Percentiles rank a stretch among this genome's conserved stretches.
phyloP scores from a whole-genome alignment of 2,888 invertebrate genomes.

The Theristus sp. region DNA sequence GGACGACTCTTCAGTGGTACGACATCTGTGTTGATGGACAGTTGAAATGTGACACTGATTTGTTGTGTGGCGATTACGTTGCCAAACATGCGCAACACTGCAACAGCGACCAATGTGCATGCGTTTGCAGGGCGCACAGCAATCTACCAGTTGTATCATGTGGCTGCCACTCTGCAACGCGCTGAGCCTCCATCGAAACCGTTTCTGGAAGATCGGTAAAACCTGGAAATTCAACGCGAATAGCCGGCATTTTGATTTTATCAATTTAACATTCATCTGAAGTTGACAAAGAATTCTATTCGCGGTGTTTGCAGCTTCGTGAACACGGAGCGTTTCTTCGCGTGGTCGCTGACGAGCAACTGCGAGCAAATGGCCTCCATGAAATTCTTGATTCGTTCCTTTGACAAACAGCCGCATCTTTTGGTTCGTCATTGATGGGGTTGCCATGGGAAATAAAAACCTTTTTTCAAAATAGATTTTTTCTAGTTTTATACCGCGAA shows the following conservation, averaged over 20 bases:
- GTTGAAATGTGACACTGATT: no score
- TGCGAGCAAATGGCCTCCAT: slow-evolving; percentile 17
- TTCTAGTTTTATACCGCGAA: no score
- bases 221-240: no score
- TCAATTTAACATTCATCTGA: no score
- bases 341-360: slow-evolving; percentile 16
- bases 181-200: neutral
- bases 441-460: no score
- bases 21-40: no score
- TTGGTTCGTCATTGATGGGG: slow-evolving; percentile 9
- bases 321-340: slow-evolving; percentile 14
- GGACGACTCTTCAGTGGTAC: neutral
- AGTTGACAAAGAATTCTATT: no score
- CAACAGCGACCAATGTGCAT: no score
- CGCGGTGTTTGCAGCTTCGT: slow-evolving; percentile 10
- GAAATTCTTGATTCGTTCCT: slow-evolving; percentile 17
- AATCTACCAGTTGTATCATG: neutral
- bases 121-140: neutral
- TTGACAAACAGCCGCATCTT: slow-evolving; percentile 13
- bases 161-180: neutral
- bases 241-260: no score
- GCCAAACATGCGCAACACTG: no score
- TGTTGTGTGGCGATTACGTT: no score
- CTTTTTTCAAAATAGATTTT: no score
- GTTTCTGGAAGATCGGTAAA: neutral